phyloP scores from a whole-genome alignment of 2,888 invertebrate species.

The Spisula solida region DNA sequence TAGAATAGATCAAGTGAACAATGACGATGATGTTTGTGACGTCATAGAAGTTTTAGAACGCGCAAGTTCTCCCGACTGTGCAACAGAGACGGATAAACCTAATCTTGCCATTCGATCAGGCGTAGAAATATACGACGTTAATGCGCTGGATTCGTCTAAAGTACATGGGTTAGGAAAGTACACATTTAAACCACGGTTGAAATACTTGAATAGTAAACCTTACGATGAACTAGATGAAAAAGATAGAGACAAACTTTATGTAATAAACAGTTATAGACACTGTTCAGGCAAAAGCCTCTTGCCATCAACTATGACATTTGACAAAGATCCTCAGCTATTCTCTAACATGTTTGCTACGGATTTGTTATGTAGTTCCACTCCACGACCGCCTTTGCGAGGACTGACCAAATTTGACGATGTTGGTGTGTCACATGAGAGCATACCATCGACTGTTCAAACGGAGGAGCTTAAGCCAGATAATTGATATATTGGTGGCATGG shows the following conservation, averaged over 20 bases:
- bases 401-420: background rate
- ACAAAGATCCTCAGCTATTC: conserved; percentile 59
- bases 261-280: conserved; percentile 65
- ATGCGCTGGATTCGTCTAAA: conserved; percentile 5
- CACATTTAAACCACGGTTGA: conserved; percentile 62
- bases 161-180: conserved; percentile 52
- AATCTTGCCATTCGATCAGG: conserved; percentile 33
- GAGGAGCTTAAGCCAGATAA: background rate
- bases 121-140: conserved; percentile 47
- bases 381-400: conserved; percentile 53
- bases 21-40: background rate
- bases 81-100: background rate
- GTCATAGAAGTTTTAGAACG: background rate
- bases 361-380: conserved; percentile 68
- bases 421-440: conserved; percentile 2
- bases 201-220: conserved; percentile 42
- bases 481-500: background rate
- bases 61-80: background rate
- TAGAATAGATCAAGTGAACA: background rate
- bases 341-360: conserved; percentile 60
- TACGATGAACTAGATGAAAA: conserved; percentile 36
- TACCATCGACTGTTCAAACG: background rate
- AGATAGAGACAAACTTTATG: conserved; percentile 42
- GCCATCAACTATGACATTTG: conserved; percentile 58
- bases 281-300: conserved; percentile 52